Evolutionary conservation across 2,888 invertebrate species (phyloP), one percentile per base, ranked within the genome.

Genomic region (Meteorus colon): DNA sequence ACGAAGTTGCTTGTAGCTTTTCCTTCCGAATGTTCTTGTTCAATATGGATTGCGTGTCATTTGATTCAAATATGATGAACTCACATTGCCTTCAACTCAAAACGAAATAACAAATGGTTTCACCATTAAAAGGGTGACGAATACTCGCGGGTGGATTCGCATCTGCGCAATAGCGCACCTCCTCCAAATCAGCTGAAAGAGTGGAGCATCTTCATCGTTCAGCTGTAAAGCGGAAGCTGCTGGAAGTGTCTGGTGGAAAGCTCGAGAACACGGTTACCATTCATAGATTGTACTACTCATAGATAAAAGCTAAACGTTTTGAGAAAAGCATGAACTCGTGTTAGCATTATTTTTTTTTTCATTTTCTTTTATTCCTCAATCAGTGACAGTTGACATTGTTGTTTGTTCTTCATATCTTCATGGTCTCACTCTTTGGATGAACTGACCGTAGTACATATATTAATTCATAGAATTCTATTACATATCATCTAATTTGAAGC

Each of bases 241-340:
- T 45, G 74, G 63, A 69, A 78, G 77, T 60, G 41, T 72, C 69
- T 78, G 76, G 69, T 63, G 76, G 66, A 68, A 66, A 75, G 75
- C 76, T 73, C 75, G 72, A 73, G 70, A 78, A 75, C 60, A 68
- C 62, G 31, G 65, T 67, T 73, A 71, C 74, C 80, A 81, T 82
- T 80, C 80, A 80, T 80, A 75, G 75, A 78, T 80, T 73, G 77
- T 78, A 76, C 55, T 73, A 63, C 75, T 71, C 67, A 71, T 76
- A 71, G 75, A 76, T 73, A 29, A 51, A 69, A 37, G 48, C 66
- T 69, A 29, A 19, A 51, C 51, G 51, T 62, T 66, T 27, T 31
- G 72, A 55, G 19, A 55, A 1, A 67, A 60, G 37, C 66, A 63
- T 62, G 51, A 76, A 72, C 72, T 74, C 60, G 74, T 48, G 67